Evolutionary conservation across 2,113 vertebrate genomes (phyloP).

Genomic region (Pseudorasbora parva): DNA sequence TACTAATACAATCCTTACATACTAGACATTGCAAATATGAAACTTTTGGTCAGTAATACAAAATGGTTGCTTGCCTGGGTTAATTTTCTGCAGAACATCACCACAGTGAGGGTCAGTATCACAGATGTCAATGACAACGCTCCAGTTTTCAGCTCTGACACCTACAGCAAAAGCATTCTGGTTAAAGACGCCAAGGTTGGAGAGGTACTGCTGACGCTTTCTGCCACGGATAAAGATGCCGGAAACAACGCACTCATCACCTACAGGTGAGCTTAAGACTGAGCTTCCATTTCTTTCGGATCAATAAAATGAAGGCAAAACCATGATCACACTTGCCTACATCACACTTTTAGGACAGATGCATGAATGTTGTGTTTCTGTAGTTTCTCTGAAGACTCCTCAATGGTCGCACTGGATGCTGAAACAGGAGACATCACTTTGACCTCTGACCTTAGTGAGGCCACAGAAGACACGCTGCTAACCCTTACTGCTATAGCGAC

Average conservation of each 20-base stretch:
- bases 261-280: constrained; percentile 68
- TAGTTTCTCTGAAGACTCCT: constrained; percentile 71
- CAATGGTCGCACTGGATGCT: constrained; percentile 71
- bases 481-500: constrained; percentile 68
- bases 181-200: constrained; percentile 68
- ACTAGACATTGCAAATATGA: background rate
- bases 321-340: background rate
- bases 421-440: constrained; percentile 74
- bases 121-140: constrained; percentile 75
- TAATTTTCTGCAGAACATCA: constrained; percentile 72
- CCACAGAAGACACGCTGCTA: constrained; percentile 68
- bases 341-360: background rate
- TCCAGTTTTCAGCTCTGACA: constrained; percentile 67
- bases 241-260: constrained; percentile 70
- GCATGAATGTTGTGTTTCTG: background rate
- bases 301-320: background rate
- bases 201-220: constrained; percentile 59
- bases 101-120: constrained; percentile 68
- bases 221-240: constrained; percentile 69
- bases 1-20: background rate
- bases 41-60: background rate
- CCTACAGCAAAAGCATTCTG: constrained; percentile 56
- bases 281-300: background rate
- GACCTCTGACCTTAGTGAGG: constrained; percentile 62
- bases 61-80: constrained; percentile 5